Evolutionary conservation across 2,888 invertebrate genomes (phyloP).

Genomic region (Hololepta plana): DNA sequence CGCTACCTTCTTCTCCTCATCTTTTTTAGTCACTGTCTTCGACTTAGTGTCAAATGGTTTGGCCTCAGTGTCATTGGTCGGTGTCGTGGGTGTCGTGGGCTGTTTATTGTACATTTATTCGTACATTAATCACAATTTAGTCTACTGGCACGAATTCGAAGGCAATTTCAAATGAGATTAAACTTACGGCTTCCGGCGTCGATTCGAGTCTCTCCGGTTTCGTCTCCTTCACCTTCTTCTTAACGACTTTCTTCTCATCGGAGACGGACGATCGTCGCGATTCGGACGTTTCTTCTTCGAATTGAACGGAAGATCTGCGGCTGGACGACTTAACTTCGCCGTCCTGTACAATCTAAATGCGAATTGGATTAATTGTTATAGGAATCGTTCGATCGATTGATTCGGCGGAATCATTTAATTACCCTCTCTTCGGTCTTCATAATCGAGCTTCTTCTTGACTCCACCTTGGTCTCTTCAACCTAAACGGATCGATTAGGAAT

Average conservation of each 20-base stretch:
- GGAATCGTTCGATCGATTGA: neutral
- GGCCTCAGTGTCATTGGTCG: slow-evolving; percentile 14
- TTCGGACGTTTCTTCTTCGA: slow-evolving; percentile 29
- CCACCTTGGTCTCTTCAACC: slow-evolving; percentile 23
- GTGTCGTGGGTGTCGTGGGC: slow-evolving; percentile 11
- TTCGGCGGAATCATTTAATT: slow-evolving; percentile 5
- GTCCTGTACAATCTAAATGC: slow-evolving; percentile 20
- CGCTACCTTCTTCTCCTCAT: slow-evolving; percentile 12
- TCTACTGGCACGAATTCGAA: neutral
- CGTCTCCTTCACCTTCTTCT: slow-evolving; percentile 24
- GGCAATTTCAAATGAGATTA: slow-evolving; percentile 1
- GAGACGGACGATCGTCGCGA: slow-evolving; percentile 29
- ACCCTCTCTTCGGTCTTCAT: slow-evolving; percentile 24
- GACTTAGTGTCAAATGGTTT: slow-evolving; percentile 11
- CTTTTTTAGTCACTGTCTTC: slow-evolving; percentile 13
- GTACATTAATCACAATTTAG: slow-evolving; percentile 3
- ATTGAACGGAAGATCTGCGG: slow-evolving; percentile 24
- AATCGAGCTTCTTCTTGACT: slow-evolving; percentile 24
- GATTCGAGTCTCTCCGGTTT: slow-evolving; percentile 19
- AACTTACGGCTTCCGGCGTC: slow-evolving; percentile 23
- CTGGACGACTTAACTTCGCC: slow-evolving; percentile 21
- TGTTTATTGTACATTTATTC: slow-evolving; percentile 2
- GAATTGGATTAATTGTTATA: too few species aligned
- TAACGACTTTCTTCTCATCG: slow-evolving; percentile 28
- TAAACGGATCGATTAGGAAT: slow-evolving; percentile 10